Percentiles rank a stretch among this genome's conserved stretches.
Conservation (phyloP, 2,888 invertebrate species). For the Amblyteles armatorius region DNA sequence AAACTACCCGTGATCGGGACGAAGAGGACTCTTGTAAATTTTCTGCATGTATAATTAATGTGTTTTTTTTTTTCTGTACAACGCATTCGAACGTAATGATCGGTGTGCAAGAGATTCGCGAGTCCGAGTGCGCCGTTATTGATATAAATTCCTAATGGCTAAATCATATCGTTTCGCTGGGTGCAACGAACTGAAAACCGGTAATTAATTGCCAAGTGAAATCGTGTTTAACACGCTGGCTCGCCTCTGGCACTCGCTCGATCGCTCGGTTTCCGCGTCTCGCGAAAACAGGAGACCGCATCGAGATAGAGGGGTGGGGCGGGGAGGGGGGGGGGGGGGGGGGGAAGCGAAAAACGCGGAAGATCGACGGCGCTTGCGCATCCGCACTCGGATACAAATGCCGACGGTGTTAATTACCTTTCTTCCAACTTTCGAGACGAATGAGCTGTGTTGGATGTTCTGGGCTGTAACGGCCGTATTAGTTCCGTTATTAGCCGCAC, state of each 20-base stretch:
- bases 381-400: constrained; percentile 44
- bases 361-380: constrained; percentile 26
- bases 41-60: background rate
- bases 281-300: constrained; percentile 6
- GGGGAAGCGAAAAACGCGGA: constrained; percentile 10
- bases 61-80: background rate
- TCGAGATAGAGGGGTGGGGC: background rate
- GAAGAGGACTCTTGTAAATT: background rate
- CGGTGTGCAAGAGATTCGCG: constrained; percentile 32
- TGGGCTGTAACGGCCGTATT: constrained; percentile 10
- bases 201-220: constrained; percentile 68
- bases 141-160: background rate
- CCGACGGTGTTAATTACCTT: constrained; percentile 56
- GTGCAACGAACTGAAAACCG: constrained; percentile 60
- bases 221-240: constrained; percentile 50
- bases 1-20: background rate
- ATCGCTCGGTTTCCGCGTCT: constrained; percentile 23
- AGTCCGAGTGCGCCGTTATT: constrained; percentile 30
- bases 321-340: background rate
- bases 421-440: constrained; percentile 62
- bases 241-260: constrained; percentile 23
- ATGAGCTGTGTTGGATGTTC: constrained; percentile 5
- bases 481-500: constrained; percentile 2
- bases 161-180: constrained; percentile 47
- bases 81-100: constrained; percentile 1